Percentiles rank a stretch among this genome's conserved stretches.
phyloP scores from a whole-genome alignment of 2,797 vertebrate species.

The Amblyraja radiata region DNA sequence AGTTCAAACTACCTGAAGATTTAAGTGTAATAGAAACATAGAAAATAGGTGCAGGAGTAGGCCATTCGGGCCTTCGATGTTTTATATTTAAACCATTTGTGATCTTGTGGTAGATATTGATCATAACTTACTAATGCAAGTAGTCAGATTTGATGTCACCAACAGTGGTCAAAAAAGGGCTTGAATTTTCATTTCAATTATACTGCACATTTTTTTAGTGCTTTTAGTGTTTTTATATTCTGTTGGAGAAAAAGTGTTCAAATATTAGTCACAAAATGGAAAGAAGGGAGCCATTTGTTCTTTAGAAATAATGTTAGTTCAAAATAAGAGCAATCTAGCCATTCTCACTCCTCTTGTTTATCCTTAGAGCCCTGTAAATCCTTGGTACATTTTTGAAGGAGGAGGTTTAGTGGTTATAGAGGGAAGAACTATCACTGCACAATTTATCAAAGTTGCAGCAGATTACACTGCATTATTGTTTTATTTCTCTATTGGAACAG shows the following conservation, averaged over 20 bases:
- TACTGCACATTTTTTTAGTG: too few relatives aligned
- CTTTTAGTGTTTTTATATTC: background rate
- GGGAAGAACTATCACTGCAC: background rate
- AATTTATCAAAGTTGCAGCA: background rate
- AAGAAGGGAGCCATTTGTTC: too few relatives aligned
- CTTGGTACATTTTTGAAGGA: background rate
- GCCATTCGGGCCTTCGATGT: background rate
- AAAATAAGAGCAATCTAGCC: too few relatives aligned
- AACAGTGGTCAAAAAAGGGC: background rate
- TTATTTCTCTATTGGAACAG: background rate
- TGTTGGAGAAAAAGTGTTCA: background rate
- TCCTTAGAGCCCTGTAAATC: too few relatives aligned
- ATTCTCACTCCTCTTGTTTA: too few relatives aligned
- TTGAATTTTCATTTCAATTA: too few relatives aligned
- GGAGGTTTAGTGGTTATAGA: background rate
- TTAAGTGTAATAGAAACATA: background rate
- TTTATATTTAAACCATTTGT: background rate
- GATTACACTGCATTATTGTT: background rate
- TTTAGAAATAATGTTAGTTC: too few relatives aligned
- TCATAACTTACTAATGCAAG: background rate
- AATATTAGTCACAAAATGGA: background rate
- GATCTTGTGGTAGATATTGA: background rate
- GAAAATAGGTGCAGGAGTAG: too few relatives aligned
- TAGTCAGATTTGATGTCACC: background rate
- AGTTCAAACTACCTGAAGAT: background rate